Evolutionary conservation across 2,888 invertebrate genomes (phyloP).

Genomic region (Conus canariensis): DNA sequence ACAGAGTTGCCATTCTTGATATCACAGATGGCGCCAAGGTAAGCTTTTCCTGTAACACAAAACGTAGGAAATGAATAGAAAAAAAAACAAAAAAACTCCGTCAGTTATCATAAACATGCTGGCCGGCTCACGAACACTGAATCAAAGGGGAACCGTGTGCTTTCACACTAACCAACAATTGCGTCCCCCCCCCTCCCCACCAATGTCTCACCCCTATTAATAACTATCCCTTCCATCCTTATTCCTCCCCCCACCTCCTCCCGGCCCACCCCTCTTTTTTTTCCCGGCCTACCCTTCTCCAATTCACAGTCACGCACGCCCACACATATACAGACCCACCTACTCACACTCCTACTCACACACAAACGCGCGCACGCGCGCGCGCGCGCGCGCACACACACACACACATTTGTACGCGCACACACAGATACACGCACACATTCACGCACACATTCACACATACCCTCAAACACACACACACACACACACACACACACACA

Average conservation of each 20-base stretch:
- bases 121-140: not conserved
- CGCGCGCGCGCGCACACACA: not conserved
- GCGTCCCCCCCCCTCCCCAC: not conserved
- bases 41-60: constrained; percentile 63
- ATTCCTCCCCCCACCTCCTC: no score
- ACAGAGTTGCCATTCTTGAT: constrained; percentile 61
- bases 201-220: no score
- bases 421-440: constrained; percentile 1
- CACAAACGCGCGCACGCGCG: no score
- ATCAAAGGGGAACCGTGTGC: not conserved
- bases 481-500: not conserved
- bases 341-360: no score
- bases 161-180: not conserved
- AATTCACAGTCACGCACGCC: not conserved
- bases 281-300: no score
- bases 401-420: not conserved
- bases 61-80: not conserved
- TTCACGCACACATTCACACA: not conserved
- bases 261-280: no score
- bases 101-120: no score
- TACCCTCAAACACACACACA: no score
- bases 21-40: constrained; percentile 68
- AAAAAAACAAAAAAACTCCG: not conserved
- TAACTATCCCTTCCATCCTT: no score
- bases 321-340: not conserved